Evolutionary conservation across 2,888 invertebrate species (phyloP).

Genomic region (Venusia cambrica): DNA sequence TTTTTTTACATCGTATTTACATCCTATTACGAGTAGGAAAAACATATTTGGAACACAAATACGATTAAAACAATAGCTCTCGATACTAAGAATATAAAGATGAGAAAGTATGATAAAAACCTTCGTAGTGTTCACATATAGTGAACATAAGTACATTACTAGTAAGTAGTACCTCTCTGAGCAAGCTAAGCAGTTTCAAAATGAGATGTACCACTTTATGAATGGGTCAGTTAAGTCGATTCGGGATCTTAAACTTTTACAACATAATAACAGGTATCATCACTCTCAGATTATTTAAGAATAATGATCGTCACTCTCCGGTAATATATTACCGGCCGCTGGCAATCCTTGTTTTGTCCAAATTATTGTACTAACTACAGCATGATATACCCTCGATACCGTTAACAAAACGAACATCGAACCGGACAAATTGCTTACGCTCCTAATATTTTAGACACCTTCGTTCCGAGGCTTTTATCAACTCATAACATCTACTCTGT

Average conservation of each 20-base stretch:
- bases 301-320: conserved; percentile 29
- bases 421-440: conserved; percentile 78
- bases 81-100: conserved; percentile 39
- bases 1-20: too few species aligned
- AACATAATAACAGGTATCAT: conserved; percentile 29
- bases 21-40: conserved; percentile 30
- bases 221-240: conserved; percentile 13
- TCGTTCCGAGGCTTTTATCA: conserved; percentile 61
- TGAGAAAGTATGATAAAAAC: conserved; percentile 36
- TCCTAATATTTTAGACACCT: conserved; percentile 75
- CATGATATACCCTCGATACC: conserved; percentile 44
- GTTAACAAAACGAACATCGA: conserved; percentile 70
- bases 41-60: conserved; percentile 35
- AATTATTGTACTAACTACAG: conserved; percentile 41
- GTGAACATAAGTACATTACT: conserved; percentile 8
- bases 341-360: conserved; percentile 40
- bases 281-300: conserved; percentile 26
- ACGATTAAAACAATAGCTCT: conserved; percentile 38
- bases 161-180: not conserved
- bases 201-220: conserved; percentile 4
- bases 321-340: conserved; percentile 38
- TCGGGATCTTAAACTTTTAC: conserved; percentile 17
- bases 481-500: conserved; percentile 60
- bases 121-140: conserved; percentile 28
- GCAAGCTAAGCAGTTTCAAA: conserved; percentile 1